These are phyloP conservation scores for Schrankia costaestrigalis DNA, from an alignment of 2,888 invertebrate genomes.

Conservation along the genomic window DNA sequence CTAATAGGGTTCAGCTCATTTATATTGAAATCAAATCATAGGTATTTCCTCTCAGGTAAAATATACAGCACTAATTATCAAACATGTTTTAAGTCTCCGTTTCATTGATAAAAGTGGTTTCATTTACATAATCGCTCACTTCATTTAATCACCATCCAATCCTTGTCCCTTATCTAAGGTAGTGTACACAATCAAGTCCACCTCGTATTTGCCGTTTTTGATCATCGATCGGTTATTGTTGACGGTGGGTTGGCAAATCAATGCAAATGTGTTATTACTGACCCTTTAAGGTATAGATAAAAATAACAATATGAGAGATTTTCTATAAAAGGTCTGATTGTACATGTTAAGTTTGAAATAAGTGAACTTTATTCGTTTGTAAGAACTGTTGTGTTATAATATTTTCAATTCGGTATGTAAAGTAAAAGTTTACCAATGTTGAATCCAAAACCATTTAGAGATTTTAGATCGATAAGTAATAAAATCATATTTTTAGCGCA, in stretches of 20 bases:
- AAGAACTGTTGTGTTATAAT: no score
- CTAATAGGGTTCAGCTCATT: no score
- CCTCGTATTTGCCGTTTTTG: slow-evolving; percentile 15
- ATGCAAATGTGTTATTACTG: slow-evolving; percentile 12
- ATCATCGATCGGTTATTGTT: slow-evolving; percentile 6
- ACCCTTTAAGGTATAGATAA: neutral
- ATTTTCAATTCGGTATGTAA: no score
- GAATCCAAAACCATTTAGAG: no score
- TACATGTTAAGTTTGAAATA: no score
- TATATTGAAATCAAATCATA: slow-evolving; percentile 23
- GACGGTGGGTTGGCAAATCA: slow-evolving; percentile 12
- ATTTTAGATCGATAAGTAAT: no score
- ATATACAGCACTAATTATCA: no score
- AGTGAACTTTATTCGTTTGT: no score
- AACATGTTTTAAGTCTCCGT: slow-evolving; percentile 25
- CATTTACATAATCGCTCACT: slow-evolving; percentile 44
- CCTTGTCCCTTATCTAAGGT: slow-evolving; percentile 28
- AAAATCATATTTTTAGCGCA: no score
- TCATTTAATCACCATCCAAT: slow-evolving; percentile 35
- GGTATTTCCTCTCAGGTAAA: slow-evolving; percentile 20
- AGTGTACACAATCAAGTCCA: slow-evolving; percentile 21
- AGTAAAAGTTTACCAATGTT: no score
- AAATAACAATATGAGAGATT: slow-evolving; percentile 2
- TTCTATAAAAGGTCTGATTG: neutral
- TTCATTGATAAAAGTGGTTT: slow-evolving; percentile 28